phyloP scores from a whole-genome alignment of 2,797 vertebrate species.

The Eurystomus glaucurus region DNA sequence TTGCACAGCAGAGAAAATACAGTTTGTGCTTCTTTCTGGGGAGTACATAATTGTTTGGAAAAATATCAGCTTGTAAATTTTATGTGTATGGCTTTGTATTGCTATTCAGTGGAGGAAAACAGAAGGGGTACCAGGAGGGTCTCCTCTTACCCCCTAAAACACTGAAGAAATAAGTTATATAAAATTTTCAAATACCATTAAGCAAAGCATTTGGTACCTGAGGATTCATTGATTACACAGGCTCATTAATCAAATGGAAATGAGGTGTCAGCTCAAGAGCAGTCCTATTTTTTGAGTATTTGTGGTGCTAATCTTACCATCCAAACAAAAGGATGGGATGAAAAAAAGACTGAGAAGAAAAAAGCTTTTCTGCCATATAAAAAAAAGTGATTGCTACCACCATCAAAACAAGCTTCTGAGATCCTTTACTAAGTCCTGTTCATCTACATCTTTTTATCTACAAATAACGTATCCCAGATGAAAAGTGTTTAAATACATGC shows the following conservation, averaged over 20 bases:
- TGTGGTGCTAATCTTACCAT: neutral
- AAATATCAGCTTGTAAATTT: neutral
- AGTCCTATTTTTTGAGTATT: neutral
- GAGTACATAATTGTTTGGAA: neutral
- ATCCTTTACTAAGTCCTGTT: neutral
- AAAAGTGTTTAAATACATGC: neutral
- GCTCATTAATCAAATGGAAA: neutral
- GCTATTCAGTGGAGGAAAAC: neutral
- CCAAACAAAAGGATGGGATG: neutral
- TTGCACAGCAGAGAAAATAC: neutral
- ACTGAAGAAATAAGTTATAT: neutral
- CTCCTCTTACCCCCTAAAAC: neutral
- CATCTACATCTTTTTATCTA: neutral
- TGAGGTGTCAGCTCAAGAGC: neutral
- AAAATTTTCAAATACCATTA: neutral
- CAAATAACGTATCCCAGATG: neutral
- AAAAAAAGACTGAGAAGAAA: neutral
- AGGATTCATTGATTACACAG: neutral
- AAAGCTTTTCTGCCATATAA: neutral
- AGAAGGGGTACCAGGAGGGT: neutral
- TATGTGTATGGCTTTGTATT: neutral
- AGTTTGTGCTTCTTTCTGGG: neutral
- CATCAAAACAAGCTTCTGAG: neutral
- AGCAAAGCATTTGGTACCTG: neutral
- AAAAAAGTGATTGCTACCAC: neutral